phyloP scores from a whole-genome alignment of 1,140 invertebrate genomes.

The Drosophila tsacasi region DNA sequence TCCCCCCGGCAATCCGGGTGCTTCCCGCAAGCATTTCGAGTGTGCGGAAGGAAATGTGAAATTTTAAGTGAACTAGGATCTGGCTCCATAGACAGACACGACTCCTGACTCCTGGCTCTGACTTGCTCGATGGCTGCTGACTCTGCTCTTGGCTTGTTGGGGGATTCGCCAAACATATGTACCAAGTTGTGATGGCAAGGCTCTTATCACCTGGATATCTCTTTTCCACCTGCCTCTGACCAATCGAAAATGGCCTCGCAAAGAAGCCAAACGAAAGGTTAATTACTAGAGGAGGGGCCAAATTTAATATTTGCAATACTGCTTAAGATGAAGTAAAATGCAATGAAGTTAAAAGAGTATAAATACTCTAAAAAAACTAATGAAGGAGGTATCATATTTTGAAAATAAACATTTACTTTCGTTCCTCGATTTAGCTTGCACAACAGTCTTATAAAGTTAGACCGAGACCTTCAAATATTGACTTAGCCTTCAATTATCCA shows the following conservation, averaged over 20 bases:
- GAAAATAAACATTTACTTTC: neutral
- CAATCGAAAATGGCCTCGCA: neutral
- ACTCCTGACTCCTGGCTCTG: constrained; percentile 33
- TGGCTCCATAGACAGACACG: constrained; percentile 26
- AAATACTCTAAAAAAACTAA: no score
- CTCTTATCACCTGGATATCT: constrained; percentile 8
- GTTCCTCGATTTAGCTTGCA: neutral
- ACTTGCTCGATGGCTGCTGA: constrained; percentile 6
- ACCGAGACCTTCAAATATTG: constrained; percentile 1
- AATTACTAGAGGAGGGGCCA: neutral
- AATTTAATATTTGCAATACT: neutral
- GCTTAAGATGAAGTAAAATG: neutral
- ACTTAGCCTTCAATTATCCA: constrained; percentile 44
- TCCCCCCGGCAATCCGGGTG: constrained; percentile 19
- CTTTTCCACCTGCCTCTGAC: neutral
- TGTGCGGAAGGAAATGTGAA: constrained; percentile 55
- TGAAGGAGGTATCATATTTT: no score
- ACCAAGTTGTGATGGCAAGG: neutral
- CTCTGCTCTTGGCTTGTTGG: constrained; percentile 26
- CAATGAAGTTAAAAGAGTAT: no score
- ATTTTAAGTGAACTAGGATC: constrained; percentile 54
- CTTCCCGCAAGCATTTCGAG: constrained; percentile 40
- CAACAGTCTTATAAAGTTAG: neutral
- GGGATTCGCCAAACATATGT: constrained; percentile 5
- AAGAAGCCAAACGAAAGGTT: neutral